phyloP scores from a whole-genome alignment of 2,888 invertebrate genomes.

The Silvanus unidentatus region DNA sequence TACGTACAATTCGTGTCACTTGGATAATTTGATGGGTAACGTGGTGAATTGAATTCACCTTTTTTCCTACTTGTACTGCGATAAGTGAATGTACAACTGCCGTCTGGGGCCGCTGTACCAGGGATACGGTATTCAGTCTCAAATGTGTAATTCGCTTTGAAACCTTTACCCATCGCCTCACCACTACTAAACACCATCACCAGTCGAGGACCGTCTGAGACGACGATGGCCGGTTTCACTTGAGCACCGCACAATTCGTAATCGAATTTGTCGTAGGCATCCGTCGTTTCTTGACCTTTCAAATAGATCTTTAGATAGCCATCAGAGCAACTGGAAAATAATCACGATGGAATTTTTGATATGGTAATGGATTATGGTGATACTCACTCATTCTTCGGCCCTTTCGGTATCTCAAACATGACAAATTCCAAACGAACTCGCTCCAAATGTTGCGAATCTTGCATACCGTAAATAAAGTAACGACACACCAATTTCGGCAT shows the following conservation, averaged over 20 bases:
- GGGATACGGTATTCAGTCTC: conserved; percentile 90
- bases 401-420: conserved; percentile 85
- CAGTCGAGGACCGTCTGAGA: conserved; percentile 87
- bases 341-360: neutral
- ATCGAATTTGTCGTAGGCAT: conserved; percentile 90
- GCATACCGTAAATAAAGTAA: conserved; percentile 97
- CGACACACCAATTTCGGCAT: conserved; percentile 94
- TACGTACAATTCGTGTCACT: conserved; percentile 92
- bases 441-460: conserved; percentile 94
- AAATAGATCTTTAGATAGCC: conserved; percentile 87
- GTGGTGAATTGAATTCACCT: conserved; percentile 92
- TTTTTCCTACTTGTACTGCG: conserved; percentile 78
- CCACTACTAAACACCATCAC: conserved; percentile 95
- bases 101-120: conserved; percentile 88
- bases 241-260: conserved; percentile 84
- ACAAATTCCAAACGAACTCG: conserved; percentile 84
- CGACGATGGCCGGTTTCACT: conserved; percentile 69
- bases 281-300: conserved; percentile 86
- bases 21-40: conserved; percentile 95
- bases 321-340: conserved; percentile 65
- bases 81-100: conserved; percentile 88
- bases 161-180: conserved; percentile 82
- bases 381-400: conserved; percentile 76
- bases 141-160: conserved; percentile 82
- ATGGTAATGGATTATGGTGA: neutral